A percentile compares a stretch with the other conserved stretches of the same genome.
These are phyloP conservation scores for Aradophagus sp. DNA, from an alignment of 1,140 invertebrate species.

Conservation along the genomic window DNA sequence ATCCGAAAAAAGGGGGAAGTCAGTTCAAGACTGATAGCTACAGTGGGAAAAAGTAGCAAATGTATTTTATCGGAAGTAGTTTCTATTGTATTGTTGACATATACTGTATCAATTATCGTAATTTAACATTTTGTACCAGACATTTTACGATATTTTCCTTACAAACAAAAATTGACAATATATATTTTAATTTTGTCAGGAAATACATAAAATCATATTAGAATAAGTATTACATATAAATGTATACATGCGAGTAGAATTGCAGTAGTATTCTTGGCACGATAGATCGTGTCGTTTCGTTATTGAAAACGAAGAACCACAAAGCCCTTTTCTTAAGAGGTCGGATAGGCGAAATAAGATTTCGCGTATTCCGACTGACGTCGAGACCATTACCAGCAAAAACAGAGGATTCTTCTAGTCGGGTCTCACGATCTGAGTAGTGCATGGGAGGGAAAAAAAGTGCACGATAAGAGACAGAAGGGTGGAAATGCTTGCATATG, in stretches of 20 bases:
- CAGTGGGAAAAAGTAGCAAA: no score
- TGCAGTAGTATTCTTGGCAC: constrained; percentile 44
- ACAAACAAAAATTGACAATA: no score
- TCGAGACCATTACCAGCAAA: constrained; percentile 71
- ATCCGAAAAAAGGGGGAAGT: no score
- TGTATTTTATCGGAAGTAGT: no score
- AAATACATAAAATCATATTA: no score
- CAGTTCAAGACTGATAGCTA: no score
- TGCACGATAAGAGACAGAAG: constrained; percentile 51
- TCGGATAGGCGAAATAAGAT: constrained; percentile 69
- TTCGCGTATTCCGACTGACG: constrained; percentile 72
- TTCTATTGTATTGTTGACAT: no score
- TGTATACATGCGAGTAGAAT: constrained; percentile 28
- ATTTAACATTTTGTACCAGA: no score
- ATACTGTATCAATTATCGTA: no score
- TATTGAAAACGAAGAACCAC: constrained; percentile 65
- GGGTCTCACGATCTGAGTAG: constrained; percentile 48
- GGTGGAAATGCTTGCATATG: constrained; percentile 50
- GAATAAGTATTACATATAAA: no score
- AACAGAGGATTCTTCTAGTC: constrained; percentile 63
- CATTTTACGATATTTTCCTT: no score
- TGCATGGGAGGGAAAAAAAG: constrained; percentile 50
- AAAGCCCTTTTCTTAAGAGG: constrained; percentile 51
- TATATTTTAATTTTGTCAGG: no score
- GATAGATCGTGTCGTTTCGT: constrained; percentile 57